Base-by-base conservation (phyloP, 2,888 invertebrate genomes). In the Cyaniris semiargus region DNA sequence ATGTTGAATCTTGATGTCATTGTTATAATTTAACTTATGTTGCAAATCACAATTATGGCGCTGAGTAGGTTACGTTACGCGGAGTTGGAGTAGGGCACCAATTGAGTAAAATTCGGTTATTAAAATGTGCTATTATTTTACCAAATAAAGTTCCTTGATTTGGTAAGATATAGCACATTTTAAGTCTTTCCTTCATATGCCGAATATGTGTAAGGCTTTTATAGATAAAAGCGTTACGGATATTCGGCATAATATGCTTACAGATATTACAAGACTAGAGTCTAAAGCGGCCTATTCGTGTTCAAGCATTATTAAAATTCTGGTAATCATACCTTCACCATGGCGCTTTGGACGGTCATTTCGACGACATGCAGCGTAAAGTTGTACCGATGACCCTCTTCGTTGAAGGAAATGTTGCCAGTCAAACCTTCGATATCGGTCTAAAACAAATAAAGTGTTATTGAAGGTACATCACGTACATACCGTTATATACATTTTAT, bases 331-430 rank as follows among this genome's bases (percentile, higher is more conserved):
- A 96, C 96, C 95, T 98, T 98, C 23, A 98, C 96, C 97, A 98
- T 97, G 44, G 97, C 97, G 86, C 98, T 98, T 85, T 98, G 97
- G 78, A 98, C 97, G 5, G 98, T 98, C 97, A 98, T 98, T 91
- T 98, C 97, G 76, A 98, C 97, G 79, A 98, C 97, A 87, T 98
- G 97, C 81, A 98, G 93, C 0, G 97, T 97, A 88, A 98, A 98
- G 93, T 98, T 98, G 86, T 97, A 96, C 76, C 98, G 95, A 84
- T 97, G 96, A 18, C 98, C 98, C 85, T 97, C 97, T 83, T 98
- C 98, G 87, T 97, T 97, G 91, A 98, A 98, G 76, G 97, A 96
- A 84, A 98, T 97, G 88, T 97, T 97, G 76, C 98, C 98, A 1
- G 98, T 98, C 78, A 98, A 94, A 15, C 98, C 98, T 91, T 97